Conservation (phyloP, 2,113 vertebrate species). For the Urocitellus parryii region DNA sequence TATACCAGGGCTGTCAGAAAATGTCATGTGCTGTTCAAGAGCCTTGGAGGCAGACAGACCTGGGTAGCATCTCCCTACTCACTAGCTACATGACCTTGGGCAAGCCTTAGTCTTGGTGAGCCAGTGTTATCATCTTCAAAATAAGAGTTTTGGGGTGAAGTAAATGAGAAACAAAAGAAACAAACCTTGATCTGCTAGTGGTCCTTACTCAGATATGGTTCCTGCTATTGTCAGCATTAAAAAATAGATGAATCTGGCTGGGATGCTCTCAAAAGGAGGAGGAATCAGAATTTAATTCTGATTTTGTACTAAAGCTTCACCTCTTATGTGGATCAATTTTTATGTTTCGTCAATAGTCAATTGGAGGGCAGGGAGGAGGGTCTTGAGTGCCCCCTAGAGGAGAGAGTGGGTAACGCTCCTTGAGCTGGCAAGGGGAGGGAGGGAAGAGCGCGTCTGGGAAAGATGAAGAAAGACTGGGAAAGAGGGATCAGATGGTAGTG, state of each 20-base stretch:
- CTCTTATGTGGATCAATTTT: not conserved
- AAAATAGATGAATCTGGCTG: not conserved
- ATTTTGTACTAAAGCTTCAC: not conserved
- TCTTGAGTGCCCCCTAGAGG: slow-evolving; percentile 63
- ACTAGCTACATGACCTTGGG: not conserved
- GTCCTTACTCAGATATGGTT: not conserved
- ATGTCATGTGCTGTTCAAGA: not conserved
- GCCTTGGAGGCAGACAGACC: not conserved
- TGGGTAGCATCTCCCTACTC: not conserved
- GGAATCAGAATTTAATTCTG: not conserved
- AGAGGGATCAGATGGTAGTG: not conserved
- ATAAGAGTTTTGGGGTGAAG: not conserved
- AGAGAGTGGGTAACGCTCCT: not conserved
- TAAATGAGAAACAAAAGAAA: not conserved
- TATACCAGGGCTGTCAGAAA: not conserved
- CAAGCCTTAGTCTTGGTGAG: not conserved
- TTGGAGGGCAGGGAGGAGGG: not conserved
- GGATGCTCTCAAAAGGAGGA: not conserved
- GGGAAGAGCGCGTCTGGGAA: fast-evolving
- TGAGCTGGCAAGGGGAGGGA: not conserved
- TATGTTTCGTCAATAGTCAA: not conserved
- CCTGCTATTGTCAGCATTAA: not conserved
- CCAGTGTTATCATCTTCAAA: not conserved
- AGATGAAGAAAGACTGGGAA: not conserved
- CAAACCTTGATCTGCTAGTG: not conserved